These are phyloP conservation scores for Crocidura indochinensis DNA, from an alignment of 2,797 vertebrate species.

Conservation along the genomic window DNA sequence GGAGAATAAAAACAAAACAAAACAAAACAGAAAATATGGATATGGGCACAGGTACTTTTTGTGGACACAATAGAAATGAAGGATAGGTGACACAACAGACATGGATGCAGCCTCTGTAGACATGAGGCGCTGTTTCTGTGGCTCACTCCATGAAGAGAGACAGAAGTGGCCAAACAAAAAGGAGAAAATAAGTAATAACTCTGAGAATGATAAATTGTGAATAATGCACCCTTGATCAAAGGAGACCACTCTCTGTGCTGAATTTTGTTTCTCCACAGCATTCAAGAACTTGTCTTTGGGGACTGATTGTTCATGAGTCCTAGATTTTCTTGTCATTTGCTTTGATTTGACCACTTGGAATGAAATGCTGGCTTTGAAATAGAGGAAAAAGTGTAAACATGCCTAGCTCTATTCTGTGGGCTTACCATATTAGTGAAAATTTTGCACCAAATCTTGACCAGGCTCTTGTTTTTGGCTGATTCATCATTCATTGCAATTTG, in stretches of 20 bases:
- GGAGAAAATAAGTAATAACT: not conserved
- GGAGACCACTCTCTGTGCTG: not conserved
- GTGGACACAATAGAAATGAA: not conserved
- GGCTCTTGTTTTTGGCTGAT: slow-evolving; percentile 94
- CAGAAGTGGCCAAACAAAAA: not conserved
- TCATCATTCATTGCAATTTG: slow-evolving; percentile 93
- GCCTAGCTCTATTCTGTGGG: not conserved
- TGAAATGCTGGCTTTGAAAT: not conserved
- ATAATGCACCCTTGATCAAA: accelerated
- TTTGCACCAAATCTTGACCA: slow-evolving; percentile 95
- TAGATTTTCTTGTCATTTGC: not conserved
- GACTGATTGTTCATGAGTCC: not conserved
- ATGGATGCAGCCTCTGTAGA: no score
- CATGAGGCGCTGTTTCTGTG: accelerated
- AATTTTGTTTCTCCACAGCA: no score
- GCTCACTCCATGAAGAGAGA: not conserved
- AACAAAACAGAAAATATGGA: slow-evolving; percentile 59
- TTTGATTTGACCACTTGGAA: not conserved
- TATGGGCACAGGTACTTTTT: not conserved
- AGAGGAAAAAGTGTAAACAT: not conserved
- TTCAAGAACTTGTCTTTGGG: not conserved
- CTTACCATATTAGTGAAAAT: slow-evolving; percentile 91
- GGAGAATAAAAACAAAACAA: slow-evolving; percentile 52
- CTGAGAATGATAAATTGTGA: not conserved
- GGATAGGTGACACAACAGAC: accelerated